Evolutionary conservation across 2,797 vertebrate species (phyloP), one percentile per base, ranked within the genome.

Genomic region (Limnodromus scolopaceus): DNA sequence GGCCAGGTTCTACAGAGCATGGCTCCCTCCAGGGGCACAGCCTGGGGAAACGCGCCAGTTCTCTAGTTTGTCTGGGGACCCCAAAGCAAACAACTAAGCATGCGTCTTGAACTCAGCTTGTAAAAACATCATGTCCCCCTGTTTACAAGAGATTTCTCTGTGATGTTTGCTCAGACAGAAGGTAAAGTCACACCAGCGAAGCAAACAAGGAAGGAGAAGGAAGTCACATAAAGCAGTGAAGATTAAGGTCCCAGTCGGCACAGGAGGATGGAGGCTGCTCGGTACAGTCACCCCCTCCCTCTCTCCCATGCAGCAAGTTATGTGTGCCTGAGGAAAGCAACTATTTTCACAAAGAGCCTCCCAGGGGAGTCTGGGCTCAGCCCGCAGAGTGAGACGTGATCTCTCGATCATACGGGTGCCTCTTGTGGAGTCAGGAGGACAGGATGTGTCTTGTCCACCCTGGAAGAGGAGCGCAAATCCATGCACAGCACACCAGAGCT

Each of bases 81-180:
- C 94, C 95, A 97, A 93, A 96, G 86, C 96, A 97, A 97, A 95
- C 55, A 97, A 51, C 81, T 81, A 89, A 96, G 79, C 89, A 86
- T 38, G 87, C 38, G 58, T 86, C 93, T 96, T 65, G 66, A 97
- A 94, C 78, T 87, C 75, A 60, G 74, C 63, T 89, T 91, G 94
- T 93, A 92, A 97, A 97, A 97, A 96, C 80, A 77, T 92, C 92
- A 94, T 92, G 79, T 83, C 51, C 3, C 72, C 81, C 89, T 96
- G 79, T 97, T 97, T 97, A 95, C 92, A 94, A 70, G 91, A 96
- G 92, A 75, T 53, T 88, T 87, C 76, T 84, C 43, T 23, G 32
- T 90, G 92, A 84, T 93, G 94, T 96, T 97, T 97, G 75, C 66
- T 97, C 54, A 97, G 92, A 97, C 91, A 89, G 18, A 94, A 93